These are phyloP conservation scores for Hypercompe scribonia DNA, from an alignment of 2,888 invertebrate species.

Conservation along the genomic window DNA sequence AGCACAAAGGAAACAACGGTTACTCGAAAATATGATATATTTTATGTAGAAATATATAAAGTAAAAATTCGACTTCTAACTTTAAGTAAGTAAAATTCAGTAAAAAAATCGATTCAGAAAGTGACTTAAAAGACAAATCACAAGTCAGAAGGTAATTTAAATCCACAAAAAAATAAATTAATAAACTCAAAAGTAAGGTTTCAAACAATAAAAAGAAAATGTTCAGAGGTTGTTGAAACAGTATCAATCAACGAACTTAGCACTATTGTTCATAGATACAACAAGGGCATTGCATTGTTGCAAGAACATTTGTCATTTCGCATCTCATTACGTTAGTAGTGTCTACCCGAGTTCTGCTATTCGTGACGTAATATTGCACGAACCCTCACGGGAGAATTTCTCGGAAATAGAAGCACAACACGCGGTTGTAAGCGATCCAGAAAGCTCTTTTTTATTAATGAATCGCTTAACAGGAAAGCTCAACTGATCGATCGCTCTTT, in stretches of 20 bases:
- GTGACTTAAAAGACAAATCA: too few relatives aligned
- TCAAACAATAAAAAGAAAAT: not conserved
- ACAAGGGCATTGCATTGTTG: slow-evolving; percentile 26
- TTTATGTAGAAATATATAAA: too few relatives aligned
- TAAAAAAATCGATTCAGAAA: too few relatives aligned
- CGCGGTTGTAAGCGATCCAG: slow-evolving; percentile 30
- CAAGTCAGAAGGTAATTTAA: too few relatives aligned
- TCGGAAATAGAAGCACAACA: slow-evolving; percentile 32
- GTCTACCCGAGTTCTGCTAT: slow-evolving; percentile 47
- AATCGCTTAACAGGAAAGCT: slow-evolving; percentile 31
- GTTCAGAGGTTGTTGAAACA: not conserved
- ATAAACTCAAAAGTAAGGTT: too few relatives aligned
- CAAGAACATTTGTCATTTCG: slow-evolving; percentile 47
- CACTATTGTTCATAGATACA: not conserved
- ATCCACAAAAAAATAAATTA: too few relatives aligned
- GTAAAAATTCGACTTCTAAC: too few relatives aligned
- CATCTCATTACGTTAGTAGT: slow-evolving; percentile 50
- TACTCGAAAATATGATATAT: too few relatives aligned
- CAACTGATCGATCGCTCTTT: slow-evolving; percentile 42
- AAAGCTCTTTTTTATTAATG: slow-evolving; percentile 34
- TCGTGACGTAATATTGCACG: slow-evolving; percentile 52
- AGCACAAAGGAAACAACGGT: not conserved
- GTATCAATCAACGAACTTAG: not conserved
- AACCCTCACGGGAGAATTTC: slow-evolving; percentile 39
- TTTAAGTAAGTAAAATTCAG: too few relatives aligned